phyloP scores from a whole-genome alignment of 2,888 invertebrate species.

The Neocrepidodera transversa region DNA sequence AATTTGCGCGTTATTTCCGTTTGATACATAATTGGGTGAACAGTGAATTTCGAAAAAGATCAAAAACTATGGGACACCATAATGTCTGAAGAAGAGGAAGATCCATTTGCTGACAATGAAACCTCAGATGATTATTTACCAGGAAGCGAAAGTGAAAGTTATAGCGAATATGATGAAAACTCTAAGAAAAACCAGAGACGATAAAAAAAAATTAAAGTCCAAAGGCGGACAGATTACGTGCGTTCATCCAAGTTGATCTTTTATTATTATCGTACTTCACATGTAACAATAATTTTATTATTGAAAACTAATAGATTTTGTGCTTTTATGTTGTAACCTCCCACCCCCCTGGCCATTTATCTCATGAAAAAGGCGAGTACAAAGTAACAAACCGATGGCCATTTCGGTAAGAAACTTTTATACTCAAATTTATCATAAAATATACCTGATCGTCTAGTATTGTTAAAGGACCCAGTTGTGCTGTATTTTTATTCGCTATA shows the following conservation, averaged over 20 bases:
- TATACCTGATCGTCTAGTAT: no score
- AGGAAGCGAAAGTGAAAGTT: conserved; percentile 15
- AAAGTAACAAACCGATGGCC: no score
- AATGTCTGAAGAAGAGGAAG: conserved; percentile 16
- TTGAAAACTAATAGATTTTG: conserved; percentile 11
- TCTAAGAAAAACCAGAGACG: conserved; percentile 10
- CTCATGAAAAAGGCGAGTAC: no score
- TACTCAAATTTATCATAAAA: no score
- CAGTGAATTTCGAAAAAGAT: conserved; percentile 18
- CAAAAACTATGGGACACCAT: conserved; percentile 21
- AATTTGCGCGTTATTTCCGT: conserved; percentile 6
- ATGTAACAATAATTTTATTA: conserved; percentile 2
- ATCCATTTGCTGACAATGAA: conserved; percentile 11
- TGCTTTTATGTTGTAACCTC: conserved; percentile 3
- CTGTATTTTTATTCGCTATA: no score
- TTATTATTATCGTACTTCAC: no score
- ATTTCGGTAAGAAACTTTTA: no score
- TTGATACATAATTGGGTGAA: conserved; percentile 11
- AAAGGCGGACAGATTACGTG: no score
- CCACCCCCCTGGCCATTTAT: no score
- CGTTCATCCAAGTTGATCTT: no score
- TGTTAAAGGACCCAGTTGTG: no score
- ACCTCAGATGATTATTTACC: conserved; percentile 16
- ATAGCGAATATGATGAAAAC: conserved; percentile 9
- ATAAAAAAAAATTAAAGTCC: not conserved